Percentiles rank a stretch among this genome's conserved stretches.
Evolutionary conservation across 1,140 invertebrate species (phyloP).

Genomic region (Psilanteris sp.): DNA sequence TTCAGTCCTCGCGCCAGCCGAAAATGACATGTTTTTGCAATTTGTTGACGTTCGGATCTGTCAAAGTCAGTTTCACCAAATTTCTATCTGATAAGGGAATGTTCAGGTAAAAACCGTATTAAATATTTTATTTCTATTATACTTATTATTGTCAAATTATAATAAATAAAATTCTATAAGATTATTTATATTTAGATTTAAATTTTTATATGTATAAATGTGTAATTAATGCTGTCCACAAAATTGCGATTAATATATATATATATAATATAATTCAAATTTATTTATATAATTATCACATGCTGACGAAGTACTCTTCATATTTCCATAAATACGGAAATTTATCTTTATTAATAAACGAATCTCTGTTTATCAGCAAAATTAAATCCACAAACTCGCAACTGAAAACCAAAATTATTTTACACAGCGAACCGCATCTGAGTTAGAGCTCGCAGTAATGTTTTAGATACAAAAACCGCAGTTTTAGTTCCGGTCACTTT

Average conservation of each 20-base stretch:
- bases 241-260: no score
- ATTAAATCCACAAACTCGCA: conserved; percentile 1
- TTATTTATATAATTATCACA: no score
- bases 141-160: no score
- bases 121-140: no score
- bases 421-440: conserved; percentile 5
- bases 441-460: conserved; percentile 1
- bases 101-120: no score
- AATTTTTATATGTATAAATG: no score
- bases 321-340: no score
- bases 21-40: conserved; percentile 14
- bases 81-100: neutral
- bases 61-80: neutral
- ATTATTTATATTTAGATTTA: no score
- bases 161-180: no score
- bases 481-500: conserved; percentile 28
- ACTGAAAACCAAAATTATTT: conserved; percentile 14
- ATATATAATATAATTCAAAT: no score
- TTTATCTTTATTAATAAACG: neutral
- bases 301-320: no score
- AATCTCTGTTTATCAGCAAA: conserved; percentile 11
- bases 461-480: conserved; percentile 8
- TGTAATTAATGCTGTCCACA: no score
- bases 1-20: neutral
- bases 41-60: neutral